These are phyloP conservation scores for Ectropis grisescens DNA, from an alignment of 1,140 invertebrate species.

Conservation along the genomic window DNA sequence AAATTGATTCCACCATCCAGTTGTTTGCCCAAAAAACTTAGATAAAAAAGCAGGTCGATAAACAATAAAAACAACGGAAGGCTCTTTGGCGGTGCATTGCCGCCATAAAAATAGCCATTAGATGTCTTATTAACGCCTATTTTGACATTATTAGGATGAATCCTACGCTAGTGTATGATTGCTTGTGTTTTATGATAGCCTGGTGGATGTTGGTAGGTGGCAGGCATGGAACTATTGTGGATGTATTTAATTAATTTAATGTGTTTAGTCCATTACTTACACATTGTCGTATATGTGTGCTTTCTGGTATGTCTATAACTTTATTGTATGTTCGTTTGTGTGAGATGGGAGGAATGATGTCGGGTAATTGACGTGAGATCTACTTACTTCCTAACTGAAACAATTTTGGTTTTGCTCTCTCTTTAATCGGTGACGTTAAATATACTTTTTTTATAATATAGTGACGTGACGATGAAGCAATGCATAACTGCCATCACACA, in stretches of 20 bases:
- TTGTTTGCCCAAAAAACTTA: slow-evolving; percentile 60
- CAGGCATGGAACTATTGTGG: neutral
- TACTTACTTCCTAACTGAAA: too few relatives aligned
- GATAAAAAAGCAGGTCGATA: slow-evolving; percentile 47
- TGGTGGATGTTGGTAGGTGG: slow-evolving; percentile 15
- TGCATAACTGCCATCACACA: too few relatives aligned
- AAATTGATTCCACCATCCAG: slow-evolving; percentile 30
- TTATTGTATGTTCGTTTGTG: too few relatives aligned
- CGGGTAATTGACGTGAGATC: too few relatives aligned
- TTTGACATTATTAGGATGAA: slow-evolving; percentile 64
- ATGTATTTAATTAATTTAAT: slow-evolving; percentile 11
- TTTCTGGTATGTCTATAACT: too few relatives aligned
- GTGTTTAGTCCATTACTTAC: neutral
- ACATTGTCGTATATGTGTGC: too few relatives aligned
- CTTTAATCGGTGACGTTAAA: too few relatives aligned
- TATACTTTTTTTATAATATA: too few relatives aligned
- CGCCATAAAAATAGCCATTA: slow-evolving; percentile 56
- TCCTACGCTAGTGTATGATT: slow-evolving; percentile 47
- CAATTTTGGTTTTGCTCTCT: too few relatives aligned
- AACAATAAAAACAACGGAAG: slow-evolving; percentile 54
- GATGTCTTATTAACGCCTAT: slow-evolving; percentile 64
- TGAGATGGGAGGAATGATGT: too few relatives aligned
- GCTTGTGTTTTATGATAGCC: slow-evolving; percentile 38
- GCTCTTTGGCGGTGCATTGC: slow-evolving; percentile 49
- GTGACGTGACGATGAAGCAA: too few relatives aligned